Base-by-base conservation (phyloP, 2,888 invertebrate species). In the Ornithoptera alexandrae region DNA sequence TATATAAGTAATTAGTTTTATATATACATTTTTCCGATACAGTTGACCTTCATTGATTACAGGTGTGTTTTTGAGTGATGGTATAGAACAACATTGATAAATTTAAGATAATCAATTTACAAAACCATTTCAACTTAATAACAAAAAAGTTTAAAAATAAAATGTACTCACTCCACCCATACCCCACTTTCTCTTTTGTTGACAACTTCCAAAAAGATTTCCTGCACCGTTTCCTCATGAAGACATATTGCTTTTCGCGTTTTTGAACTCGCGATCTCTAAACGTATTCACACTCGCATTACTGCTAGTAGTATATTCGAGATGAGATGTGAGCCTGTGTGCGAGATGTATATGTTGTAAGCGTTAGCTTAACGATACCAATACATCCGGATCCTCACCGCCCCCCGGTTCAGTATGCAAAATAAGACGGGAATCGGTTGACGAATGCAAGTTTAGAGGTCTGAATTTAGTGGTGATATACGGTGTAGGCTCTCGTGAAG, bases 221-320 rank as follows among this genome's bases (percentile, higher is more conserved):
- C 87, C 85, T 85, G 87, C 87, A 87, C 88, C 86, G 76, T 75
- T 75, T 77, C 74, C 74, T 78, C 79, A 91, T 90, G 87, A 91
- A 92, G 92, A 91, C 92, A 92, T 91, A 92, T 91, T 90, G 87
- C 91, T 89, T 90, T 91, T 90, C 90, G 88, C 90, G 90, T 91
- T 92, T 91, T 92, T 91, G 90, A 91, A 90, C 86, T 89, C 90
- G 88, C 91, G 89, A 89, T 89, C 88, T 88, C 89, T 84, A 85
- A 85, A 85, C 85, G 88, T 92, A 92, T 91, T 91, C 91, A 90
- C 91, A 90, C 89, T 90, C 89, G 87, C 90, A 90, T 91, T 91
- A 91, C 89, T 87, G 81, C 85, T 86, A 86, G 86, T 88, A 85
- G 85, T 88, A 86, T 80, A 85, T 87, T 82, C 82, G 86, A 88